A percentile compares a stretch with the other conserved stretches of the same genome.
Evolutionary conservation across 2,888 invertebrate genomes (phyloP).

Genomic region (Pyrochroa serraticornis): DNA sequence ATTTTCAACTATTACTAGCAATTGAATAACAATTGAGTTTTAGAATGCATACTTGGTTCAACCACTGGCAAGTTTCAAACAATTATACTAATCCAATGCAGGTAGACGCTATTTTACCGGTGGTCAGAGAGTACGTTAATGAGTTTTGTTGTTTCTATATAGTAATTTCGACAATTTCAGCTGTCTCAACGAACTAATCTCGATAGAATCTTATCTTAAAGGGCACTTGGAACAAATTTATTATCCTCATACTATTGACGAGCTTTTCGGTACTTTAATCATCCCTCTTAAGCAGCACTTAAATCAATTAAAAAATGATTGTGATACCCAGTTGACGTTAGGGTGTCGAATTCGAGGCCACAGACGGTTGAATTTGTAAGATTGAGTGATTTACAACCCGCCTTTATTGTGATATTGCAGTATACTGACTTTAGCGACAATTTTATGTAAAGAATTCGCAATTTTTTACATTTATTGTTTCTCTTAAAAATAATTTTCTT

Average conservation of each 20-base stretch:
- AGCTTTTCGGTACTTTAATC: conserved; percentile 66
- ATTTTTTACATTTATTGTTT: conserved; percentile 16
- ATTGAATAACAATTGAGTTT: conserved; percentile 31
- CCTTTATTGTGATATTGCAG: conserved; percentile 14
- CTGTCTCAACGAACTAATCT: conserved; percentile 60
- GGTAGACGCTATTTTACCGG: conserved; percentile 64
- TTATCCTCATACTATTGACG: conserved; percentile 65
- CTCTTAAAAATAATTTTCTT: neutral
- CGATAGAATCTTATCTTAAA: conserved; percentile 62
- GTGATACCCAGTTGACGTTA: conserved; percentile 60
- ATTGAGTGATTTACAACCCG: neutral
- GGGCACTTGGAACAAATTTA: conserved; percentile 62
- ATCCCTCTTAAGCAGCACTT: conserved; percentile 62
- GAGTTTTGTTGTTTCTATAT: neutral
- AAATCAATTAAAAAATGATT: conserved; percentile 60
- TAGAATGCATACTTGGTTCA: conserved; percentile 73
- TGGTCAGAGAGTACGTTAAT: conserved; percentile 64
- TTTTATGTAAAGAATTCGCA: conserved; percentile 9
- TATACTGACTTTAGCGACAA: conserved; percentile 2
- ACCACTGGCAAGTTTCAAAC: conserved; percentile 72
- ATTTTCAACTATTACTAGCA: conserved; percentile 16
- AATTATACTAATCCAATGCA: conserved; percentile 71
- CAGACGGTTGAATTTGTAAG: conserved; percentile 46
- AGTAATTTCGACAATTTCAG: conserved; percentile 48
- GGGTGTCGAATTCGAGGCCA: conserved; percentile 56